Evolutionary conservation across 2,888 invertebrate species (phyloP).

Genomic region (Drosophila rellima): DNA sequence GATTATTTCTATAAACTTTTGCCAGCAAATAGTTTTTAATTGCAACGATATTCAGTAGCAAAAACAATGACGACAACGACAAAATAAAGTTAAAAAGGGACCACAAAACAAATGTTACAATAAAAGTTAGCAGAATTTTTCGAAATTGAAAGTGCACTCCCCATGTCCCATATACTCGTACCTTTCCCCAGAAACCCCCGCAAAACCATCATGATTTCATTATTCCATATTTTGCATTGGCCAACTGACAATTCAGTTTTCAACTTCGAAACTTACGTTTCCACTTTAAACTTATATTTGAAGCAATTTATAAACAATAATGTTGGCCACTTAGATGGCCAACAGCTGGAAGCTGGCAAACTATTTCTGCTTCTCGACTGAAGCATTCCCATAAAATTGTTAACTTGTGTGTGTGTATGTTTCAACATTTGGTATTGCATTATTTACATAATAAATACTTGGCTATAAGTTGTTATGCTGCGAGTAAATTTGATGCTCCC

Average conservation of each 20-base stretch:
- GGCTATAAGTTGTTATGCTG: conserved; percentile 68
- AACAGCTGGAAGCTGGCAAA: conserved; percentile 36
- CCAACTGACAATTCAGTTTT: conserved; percentile 21
- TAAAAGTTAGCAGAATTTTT: conserved; percentile 28
- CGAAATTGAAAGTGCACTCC: conserved; percentile 16
- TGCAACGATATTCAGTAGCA: conserved; percentile 41
- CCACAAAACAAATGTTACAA: conserved; percentile 29
- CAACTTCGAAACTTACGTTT: conserved; percentile 20
- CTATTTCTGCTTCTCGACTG: conserved; percentile 43
- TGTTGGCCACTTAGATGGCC: conserved; percentile 15
- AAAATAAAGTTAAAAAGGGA: conserved; percentile 26
- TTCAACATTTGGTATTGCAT: conserved; percentile 59
- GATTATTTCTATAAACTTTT: conserved; percentile 61
- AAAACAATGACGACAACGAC: conserved; percentile 14
- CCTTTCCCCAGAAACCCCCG: too few relatives aligned
- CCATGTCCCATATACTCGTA: not conserved
- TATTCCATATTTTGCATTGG: conserved; percentile 19
- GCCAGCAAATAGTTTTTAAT: conserved; percentile 68
- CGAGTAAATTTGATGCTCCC: conserved; percentile 61
- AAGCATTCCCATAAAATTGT: conserved; percentile 50
- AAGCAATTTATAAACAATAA: conserved; percentile 41
- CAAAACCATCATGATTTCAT: conserved; percentile 10
- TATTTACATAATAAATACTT: conserved; percentile 79
- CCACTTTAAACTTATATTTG: conserved; percentile 25
- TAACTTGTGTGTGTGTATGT: conserved; percentile 27